Conservation (phyloP, 92 coral and sea anemone genomes). For the Blastomussa wellsi region DNA sequence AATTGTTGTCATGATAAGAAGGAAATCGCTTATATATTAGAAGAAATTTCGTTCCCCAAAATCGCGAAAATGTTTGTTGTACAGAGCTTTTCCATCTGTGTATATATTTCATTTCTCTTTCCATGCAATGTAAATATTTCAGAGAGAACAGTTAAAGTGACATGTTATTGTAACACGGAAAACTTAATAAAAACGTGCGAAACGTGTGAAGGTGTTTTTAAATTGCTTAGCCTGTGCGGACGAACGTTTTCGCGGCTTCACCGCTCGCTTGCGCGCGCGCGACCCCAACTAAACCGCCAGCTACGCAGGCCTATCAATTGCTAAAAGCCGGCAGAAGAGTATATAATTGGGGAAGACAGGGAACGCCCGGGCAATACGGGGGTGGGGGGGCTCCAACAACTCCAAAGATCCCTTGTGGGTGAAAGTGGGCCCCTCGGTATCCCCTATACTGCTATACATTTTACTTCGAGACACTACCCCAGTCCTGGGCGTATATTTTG, state of each 20-base stretch:
- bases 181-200: not conserved
- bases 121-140: constrained; percentile 3
- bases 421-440: not conserved
- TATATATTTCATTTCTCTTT: not conserved
- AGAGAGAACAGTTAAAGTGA: not conserved
- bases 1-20: too few species aligned
- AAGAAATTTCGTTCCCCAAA: too few species aligned
- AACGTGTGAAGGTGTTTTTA: too few species aligned
- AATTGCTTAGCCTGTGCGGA: too few species aligned
- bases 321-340: not conserved
- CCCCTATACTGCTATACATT: not conserved
- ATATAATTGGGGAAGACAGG: not conserved
- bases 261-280: too few species aligned
- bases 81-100: not conserved
- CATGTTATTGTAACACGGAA: too few species aligned
- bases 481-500: too few species aligned
- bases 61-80: not conserved
- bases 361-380: not conserved
- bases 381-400: not conserved
- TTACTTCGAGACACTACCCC: too few species aligned
- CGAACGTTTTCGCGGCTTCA: too few species aligned
- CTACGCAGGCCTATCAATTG: too few species aligned
- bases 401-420: not conserved
- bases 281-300: too few species aligned
- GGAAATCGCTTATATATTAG: too few species aligned